These are phyloP conservation scores for Gorsachius goisagi DNA, from an alignment of 2,113 vertebrate genomes.

Conservation along the genomic window DNA sequence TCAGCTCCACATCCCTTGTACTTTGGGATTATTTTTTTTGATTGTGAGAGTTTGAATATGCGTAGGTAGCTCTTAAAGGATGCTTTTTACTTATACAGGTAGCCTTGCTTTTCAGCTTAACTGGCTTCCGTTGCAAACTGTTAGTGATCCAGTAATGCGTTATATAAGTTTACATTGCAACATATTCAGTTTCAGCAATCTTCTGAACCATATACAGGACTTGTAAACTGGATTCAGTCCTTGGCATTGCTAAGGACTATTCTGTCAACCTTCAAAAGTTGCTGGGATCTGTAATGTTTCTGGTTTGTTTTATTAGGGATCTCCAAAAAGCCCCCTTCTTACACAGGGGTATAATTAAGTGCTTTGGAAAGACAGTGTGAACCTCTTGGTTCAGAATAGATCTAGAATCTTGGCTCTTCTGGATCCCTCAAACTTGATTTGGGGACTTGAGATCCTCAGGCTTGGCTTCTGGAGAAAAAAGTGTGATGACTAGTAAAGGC, in stretches of 20 bases:
- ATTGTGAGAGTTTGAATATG: neutral
- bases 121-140: neutral
- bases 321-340: neutral
- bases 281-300: neutral
- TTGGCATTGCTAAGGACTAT: neutral
- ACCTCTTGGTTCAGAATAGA: neutral
- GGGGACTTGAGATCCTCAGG: neutral
- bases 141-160: neutral
- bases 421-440: neutral
- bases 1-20: neutral
- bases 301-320: neutral
- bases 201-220: neutral
- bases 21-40: neutral
- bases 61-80: neutral
- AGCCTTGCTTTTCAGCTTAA: neutral
- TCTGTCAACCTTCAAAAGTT: neutral
- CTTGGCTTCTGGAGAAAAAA: neutral
- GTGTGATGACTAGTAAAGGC: neutral
- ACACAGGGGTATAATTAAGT: neutral
- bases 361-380: neutral
- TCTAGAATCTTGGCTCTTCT: neutral
- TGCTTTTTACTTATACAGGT: neutral
- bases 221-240: neutral
- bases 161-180: neutral
- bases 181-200: neutral